Conservation (phyloP, 2,888 invertebrate genomes). For the Cantharis nigra region DNA sequence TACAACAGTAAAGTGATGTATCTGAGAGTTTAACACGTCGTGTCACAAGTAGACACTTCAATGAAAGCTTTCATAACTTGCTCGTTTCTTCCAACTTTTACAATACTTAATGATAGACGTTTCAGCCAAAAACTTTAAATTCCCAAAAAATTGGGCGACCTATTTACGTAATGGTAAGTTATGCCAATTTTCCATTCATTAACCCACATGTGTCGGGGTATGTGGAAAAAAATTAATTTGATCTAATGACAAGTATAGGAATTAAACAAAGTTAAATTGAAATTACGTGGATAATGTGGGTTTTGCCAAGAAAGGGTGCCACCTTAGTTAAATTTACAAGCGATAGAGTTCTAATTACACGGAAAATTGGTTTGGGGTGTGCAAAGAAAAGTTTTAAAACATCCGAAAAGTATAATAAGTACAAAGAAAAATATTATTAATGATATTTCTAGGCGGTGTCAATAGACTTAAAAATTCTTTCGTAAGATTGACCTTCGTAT, state of each 20-base stretch:
- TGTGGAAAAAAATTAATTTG: background rate
- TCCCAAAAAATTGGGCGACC: background rate
- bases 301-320: background rate
- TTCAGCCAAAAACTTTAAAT: background rate
- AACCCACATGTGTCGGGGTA: background rate
- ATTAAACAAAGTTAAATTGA: background rate
- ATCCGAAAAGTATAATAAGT: background rate
- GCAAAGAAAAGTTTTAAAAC: background rate
- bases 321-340: background rate
- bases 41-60: constrained; percentile 8
- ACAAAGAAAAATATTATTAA: background rate
- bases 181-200: background rate
- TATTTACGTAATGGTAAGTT: background rate
- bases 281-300: background rate
- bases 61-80: constrained; percentile 12
- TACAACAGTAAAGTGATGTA: constrained; percentile 9
- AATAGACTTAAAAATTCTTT: constrained; percentile 16
- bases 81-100: background rate
- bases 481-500: constrained; percentile 19
- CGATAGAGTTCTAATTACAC: background rate
- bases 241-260: background rate
- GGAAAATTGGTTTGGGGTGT: background rate
- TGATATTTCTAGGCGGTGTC: constrained; percentile 3
- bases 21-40: constrained; percentile 12
- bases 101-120: background rate